These are phyloP conservation scores for Balanococcus diminutus DNA, from an alignment of 2,888 invertebrate species.

Conservation along the genomic window DNA sequence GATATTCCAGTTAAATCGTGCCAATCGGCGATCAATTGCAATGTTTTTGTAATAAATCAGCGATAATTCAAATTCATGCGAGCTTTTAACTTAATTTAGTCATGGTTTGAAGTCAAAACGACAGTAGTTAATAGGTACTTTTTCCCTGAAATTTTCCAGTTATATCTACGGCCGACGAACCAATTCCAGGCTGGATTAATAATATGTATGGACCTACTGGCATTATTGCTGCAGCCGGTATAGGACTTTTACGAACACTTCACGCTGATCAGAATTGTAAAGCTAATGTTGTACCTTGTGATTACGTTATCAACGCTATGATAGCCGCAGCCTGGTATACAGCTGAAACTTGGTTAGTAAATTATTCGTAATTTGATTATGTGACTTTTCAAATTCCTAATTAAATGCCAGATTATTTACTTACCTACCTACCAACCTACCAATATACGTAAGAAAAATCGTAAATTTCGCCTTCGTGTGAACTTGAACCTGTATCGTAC, in stretches of 20 bases:
- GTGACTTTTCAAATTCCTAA: no score
- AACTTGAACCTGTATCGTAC: not conserved
- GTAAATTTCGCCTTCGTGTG: no score
- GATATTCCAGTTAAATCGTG: conserved; percentile 8
- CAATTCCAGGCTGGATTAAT: conserved; percentile 70
- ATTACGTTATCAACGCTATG: conserved; percentile 69
- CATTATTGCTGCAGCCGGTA: conserved; percentile 64
- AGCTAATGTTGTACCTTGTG: conserved; percentile 74
- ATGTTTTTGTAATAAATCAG: not conserved
- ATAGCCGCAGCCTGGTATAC: conserved; percentile 68
- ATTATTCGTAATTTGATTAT: not conserved
- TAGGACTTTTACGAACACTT: conserved; percentile 70
- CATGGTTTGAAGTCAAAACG: not conserved
- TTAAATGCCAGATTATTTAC: no score
- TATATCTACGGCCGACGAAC: conserved; percentile 62
- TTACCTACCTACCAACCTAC: not conserved
- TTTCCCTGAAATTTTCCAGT: conserved; percentile 58
- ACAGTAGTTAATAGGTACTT: not conserved
- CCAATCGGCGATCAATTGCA: not conserved
- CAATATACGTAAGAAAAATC: no score
- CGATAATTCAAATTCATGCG: not conserved
- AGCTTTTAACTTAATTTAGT: not conserved
- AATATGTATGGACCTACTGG: conserved; percentile 73
- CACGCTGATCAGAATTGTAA: conserved; percentile 64
- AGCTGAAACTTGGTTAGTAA: conserved; percentile 59